Conservation (phyloP, 2,113 vertebrate species). For the Ictalurus furcatus region DNA sequence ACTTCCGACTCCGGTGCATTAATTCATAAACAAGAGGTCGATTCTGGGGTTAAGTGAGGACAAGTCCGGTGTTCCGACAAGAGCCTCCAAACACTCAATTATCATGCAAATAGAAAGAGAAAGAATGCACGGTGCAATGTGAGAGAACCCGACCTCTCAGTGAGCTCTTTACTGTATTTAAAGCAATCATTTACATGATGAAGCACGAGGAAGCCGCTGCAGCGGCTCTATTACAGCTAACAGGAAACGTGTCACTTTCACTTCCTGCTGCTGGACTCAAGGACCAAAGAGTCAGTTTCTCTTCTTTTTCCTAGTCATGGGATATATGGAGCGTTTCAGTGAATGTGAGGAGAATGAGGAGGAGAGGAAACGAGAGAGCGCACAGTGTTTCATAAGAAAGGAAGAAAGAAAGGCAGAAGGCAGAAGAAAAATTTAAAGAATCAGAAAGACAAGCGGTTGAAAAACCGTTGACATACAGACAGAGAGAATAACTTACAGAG, state of each 20-base stretch:
- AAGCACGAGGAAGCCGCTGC: slow-evolving; percentile 26
- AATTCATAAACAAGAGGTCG: background rate
- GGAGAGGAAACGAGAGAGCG: background rate
- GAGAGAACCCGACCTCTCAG: slow-evolving; percentile 61
- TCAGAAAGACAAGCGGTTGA: background rate
- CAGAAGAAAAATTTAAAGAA: background rate
- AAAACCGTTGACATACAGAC: background rate
- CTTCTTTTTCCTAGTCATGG: background rate
- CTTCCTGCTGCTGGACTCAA: background rate
- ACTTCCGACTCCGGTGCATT: background rate
- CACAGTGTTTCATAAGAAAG: background rate
- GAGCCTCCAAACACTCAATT: slow-evolving; percentile 45
- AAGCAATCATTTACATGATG: slow-evolving; percentile 63
- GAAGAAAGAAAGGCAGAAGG: background rate
- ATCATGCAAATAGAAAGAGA: slow-evolving; percentile 55
- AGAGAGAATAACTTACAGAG: background rate
- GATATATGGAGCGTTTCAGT: background rate
- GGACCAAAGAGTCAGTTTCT: background rate
- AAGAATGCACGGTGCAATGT: slow-evolving; percentile 16
- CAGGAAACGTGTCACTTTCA: background rate
- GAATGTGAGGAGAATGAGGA: background rate
- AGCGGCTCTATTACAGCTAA: background rate
- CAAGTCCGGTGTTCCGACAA: slow-evolving; percentile 15
- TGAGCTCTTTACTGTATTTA: slow-evolving; percentile 60
- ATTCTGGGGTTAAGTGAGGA: slow-evolving; percentile 32